Evolutionary conservation across 2,888 invertebrate genomes (phyloP).

Genomic region (Bellardia pandia): DNA sequence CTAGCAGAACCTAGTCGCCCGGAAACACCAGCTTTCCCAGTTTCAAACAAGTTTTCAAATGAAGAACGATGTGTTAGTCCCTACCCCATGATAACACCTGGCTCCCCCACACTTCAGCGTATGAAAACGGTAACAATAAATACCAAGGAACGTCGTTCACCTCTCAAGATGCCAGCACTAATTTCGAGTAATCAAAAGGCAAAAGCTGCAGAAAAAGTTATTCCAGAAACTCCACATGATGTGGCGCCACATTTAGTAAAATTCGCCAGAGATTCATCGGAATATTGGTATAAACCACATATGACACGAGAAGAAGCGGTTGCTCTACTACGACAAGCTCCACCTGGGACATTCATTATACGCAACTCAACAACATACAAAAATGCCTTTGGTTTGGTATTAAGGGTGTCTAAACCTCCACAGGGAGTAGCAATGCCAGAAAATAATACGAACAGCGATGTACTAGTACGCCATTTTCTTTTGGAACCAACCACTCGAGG

Average conservation of each 20-base stretch:
- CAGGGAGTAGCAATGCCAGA: conserved; percentile 86
- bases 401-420: conserved; percentile 94
- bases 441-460: conserved; percentile 87
- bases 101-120: conserved; percentile 59
- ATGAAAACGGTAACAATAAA: not conserved
- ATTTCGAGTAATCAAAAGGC: conserved; percentile 83
- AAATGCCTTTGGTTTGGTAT: conserved; percentile 96
- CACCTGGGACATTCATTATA: conserved; percentile 97
- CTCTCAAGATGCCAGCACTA: conserved; percentile 13
- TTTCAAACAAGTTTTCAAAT: conserved; percentile 90
- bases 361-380: conserved; percentile 91
- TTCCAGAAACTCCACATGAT: conserved; percentile 86
- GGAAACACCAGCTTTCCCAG: conserved; percentile 96
- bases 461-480: conserved; percentile 97
- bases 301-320: conserved; percentile 98
- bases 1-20: conserved; percentile 85
- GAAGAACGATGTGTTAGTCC: conserved; percentile 86
- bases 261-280: conserved; percentile 95
- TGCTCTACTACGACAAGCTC: conserved; percentile 91
- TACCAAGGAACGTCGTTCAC: conserved; percentile 20
- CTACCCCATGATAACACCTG: conserved; percentile 73
- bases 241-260: conserved; percentile 93
- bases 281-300: conserved; percentile 98
- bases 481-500: conserved; percentile 98
- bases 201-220: not conserved